A percentile compares a stretch with the other conserved stretches of the same genome.
Conservation (phyloP, 2,888 invertebrate genomes). For the Rugalucina vietnamica region DNA sequence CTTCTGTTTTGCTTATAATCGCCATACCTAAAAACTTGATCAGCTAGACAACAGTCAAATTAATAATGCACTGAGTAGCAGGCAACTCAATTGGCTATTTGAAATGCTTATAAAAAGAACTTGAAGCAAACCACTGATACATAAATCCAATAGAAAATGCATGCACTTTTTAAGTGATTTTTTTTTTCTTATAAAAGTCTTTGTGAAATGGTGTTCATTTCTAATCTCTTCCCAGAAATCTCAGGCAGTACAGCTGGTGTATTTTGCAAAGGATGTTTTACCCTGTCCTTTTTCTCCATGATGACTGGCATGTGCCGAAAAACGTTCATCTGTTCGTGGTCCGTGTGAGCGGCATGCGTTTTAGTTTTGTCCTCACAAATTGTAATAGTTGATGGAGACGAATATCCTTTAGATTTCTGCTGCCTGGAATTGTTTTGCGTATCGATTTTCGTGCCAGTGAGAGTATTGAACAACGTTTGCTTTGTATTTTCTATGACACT, state of each 20-base stretch:
- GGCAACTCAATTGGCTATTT: too few relatives aligned
- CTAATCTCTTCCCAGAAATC: conserved; percentile 72
- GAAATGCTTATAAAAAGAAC: too few relatives aligned
- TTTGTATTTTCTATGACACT: conserved; percentile 62
- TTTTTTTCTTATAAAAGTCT: conserved; percentile 57
- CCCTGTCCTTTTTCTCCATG: conserved; percentile 51
- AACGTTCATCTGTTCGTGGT: conserved; percentile 24
- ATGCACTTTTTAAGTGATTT: too few relatives aligned
- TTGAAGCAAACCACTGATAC: too few relatives aligned
- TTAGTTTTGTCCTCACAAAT: conserved; percentile 60
- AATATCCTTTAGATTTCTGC: conserved; percentile 58
- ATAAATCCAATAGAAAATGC: too few relatives aligned
- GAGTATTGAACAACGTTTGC: conserved; percentile 64
- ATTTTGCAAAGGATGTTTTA: conserved; percentile 41
- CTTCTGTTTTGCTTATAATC: too few relatives aligned
- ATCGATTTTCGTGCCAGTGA: conserved; percentile 66
- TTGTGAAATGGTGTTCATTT: conserved; percentile 66
- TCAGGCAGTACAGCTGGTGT: conserved; percentile 66
- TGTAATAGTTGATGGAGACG: conserved; percentile 64
- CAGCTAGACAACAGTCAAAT: too few relatives aligned
- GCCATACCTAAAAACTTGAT: too few relatives aligned
- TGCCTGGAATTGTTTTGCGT: conserved; percentile 43
- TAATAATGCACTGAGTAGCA: too few relatives aligned
- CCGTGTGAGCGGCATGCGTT: conserved; percentile 16
- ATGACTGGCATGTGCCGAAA: conserved; percentile 40